Base-by-base conservation (phyloP, 2,888 invertebrate genomes). In the Hydraecia micacea region DNA sequence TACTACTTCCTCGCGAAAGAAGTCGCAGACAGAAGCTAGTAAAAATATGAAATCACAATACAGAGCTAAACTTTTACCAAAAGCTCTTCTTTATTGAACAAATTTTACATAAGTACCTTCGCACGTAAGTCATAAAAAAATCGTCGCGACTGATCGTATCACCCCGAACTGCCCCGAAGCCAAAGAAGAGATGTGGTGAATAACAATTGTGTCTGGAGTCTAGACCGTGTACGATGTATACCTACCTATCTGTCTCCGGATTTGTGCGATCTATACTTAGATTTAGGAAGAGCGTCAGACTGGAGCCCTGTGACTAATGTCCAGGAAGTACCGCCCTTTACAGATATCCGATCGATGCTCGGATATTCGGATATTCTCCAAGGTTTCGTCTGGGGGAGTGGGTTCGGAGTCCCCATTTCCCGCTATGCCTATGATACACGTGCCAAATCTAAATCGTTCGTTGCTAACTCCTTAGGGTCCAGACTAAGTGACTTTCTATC, bases 231-330 rank as follows among this genome's bases (percentile, higher is more conserved):
- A 70, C 71, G 49, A 49, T 49, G 62, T 68, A 42, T 42, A 81
- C 28, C 15, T 42, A 81, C 28, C 15, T 74, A 80, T 68, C 67
- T 77, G 76, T 77, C 79, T 67, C 69, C 52, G 25, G 46, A 75
- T 75, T 32, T 52, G 62, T 60, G 42, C 65, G 73, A 83, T 66
- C 21, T 74, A 42, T 65, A 80, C 77, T 72, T 42, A 81, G 66
- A 72, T 69, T 55, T 62, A 42, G 67, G 46, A 58, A 36, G n/a
- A 79, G 58, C 77, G 81, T 71, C 79, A 67, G 73, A 69, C 74
- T 68, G 83, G 73, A 86, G 83, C 81, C 75, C 70, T 52, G 70
- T 86, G 84, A 89, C 80, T 86, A 87, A 88, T 85, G 80, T 81
- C 73, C 75, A 84, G 77, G 78, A 84, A 82, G 72, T 79, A 71